Evolutionary conservation across 2,888 invertebrate species (phyloP).

Genomic region (Camponotus fellah): DNA sequence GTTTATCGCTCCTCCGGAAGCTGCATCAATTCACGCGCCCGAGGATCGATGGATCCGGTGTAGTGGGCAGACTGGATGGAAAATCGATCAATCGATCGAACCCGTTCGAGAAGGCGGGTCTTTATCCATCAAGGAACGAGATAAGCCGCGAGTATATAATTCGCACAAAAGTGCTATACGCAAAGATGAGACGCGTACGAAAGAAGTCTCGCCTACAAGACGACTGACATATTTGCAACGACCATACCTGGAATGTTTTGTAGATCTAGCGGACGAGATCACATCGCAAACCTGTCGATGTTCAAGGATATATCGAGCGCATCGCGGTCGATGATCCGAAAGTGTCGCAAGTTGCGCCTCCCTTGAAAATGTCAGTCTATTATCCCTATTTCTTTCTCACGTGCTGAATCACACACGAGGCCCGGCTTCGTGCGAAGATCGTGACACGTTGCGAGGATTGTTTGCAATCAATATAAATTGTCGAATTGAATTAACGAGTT

Average conservation of each 20-base stretch:
- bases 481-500: conserved; percentile 26
- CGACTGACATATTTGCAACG: conserved; percentile 53
- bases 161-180: conserved; percentile 30
- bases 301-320: conserved; percentile 36
- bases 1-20: conserved; percentile 53
- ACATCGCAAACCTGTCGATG: conserved; percentile 36
- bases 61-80: conserved; percentile 5
- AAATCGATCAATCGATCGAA: conserved; percentile 57
- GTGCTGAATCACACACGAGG: conserved; percentile 29
- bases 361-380: conserved; percentile 35
- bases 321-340: conserved; percentile 51
- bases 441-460: conserved; percentile 41
- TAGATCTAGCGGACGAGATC: conserved; percentile 30
- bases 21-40: conserved; percentile 54
- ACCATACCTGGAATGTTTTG: neutral
- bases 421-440: conserved; percentile 32
- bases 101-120: conserved; percentile 44
- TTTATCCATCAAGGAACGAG: conserved; percentile 35
- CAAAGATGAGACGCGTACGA: conserved; percentile 42
- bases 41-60: conserved; percentile 19
- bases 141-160: conserved; percentile 57
- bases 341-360: conserved; percentile 39
- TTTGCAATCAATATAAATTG: conserved; percentile 24
- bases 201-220: conserved; percentile 64
- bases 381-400: conserved; percentile 40